Evolutionary conservation across 2,797 vertebrate genomes (phyloP).

Genomic region (Oryzias sinensis): DNA sequence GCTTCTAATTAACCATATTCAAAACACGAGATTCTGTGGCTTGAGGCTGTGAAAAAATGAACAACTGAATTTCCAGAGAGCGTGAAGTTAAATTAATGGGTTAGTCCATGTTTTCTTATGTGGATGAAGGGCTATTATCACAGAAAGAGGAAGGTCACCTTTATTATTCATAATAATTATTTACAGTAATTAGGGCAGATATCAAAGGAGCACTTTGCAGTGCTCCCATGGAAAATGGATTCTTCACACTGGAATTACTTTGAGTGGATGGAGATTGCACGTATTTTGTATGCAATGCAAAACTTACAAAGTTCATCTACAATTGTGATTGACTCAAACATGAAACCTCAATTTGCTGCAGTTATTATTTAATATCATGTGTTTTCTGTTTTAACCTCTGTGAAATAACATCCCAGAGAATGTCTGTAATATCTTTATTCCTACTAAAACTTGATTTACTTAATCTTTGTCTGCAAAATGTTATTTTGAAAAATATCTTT

Average conservation of each 20-base stretch:
- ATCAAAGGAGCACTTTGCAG: slow-evolving; percentile 58
- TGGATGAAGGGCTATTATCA: slow-evolving; percentile 50
- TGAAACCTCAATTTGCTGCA: slow-evolving; percentile 1
- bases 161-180: slow-evolving; percentile 76
- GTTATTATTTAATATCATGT: slow-evolving; percentile 1
- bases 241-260: slow-evolving; percentile 56
- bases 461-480: no score
- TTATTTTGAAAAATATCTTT: no score
- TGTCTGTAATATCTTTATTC: background rate
- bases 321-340: slow-evolving; percentile 21
- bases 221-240: slow-evolving; percentile 59
- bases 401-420: background rate
- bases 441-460: no score
- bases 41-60: slow-evolving; percentile 39
- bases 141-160: slow-evolving; percentile 72
- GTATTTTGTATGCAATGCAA: slow-evolving; percentile 29
- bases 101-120: slow-evolving; percentile 20
- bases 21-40: slow-evolving; percentile 28
- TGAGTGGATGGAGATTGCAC: slow-evolving; percentile 1
- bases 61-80: slow-evolving; percentile 21
- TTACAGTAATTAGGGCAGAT: slow-evolving; percentile 72
- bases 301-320: slow-evolving; percentile 21
- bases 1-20: slow-evolving; percentile 51
- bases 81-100: slow-evolving; percentile 46
- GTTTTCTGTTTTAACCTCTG: background rate